A percentile compares a stretch with the other conserved stretches of the same genome.
Evolutionary conservation across 2,888 invertebrate genomes (phyloP).

Genomic region (Stegana nigrithorax): DNA sequence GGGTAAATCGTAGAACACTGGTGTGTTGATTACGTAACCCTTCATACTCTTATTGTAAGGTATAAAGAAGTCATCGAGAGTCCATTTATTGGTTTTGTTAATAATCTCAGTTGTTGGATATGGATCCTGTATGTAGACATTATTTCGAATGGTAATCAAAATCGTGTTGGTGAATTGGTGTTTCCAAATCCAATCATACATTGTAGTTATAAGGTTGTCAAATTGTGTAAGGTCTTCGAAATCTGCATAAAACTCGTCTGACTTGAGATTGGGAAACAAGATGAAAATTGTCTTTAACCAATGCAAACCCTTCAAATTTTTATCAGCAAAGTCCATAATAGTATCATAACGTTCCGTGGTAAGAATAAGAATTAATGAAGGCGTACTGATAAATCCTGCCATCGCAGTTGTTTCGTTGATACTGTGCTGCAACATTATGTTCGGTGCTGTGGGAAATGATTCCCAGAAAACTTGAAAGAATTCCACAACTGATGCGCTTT

Average conservation of each 20-base stretch:
- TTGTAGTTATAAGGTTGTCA: slow-evolving; percentile 21
- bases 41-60: slow-evolving; percentile 35
- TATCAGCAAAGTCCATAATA: slow-evolving; percentile 53
- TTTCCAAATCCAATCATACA: slow-evolving; percentile 50
- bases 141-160: slow-evolving; percentile 44
- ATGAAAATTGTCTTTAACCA: slow-evolving; percentile 55
- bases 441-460: slow-evolving; percentile 43
- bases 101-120: slow-evolving; percentile 45
- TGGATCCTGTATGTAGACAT: slow-evolving; percentile 45
- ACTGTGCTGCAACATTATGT: slow-evolving; percentile 34
- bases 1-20: slow-evolving; percentile 51
- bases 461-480: slow-evolving; percentile 46
- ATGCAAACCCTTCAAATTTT: slow-evolving; percentile 40
- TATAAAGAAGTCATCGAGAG: slow-evolving; percentile 39
- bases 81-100: slow-evolving; percentile 48
- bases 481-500: slow-evolving; percentile 21
- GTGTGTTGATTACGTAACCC: slow-evolving; percentile 49
- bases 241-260: slow-evolving; percentile 22
- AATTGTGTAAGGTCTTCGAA: slow-evolving; percentile 29
- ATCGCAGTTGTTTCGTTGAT: slow-evolving; percentile 30
- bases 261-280: slow-evolving; percentile 39
- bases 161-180: slow-evolving; percentile 52
- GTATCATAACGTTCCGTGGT: slow-evolving; percentile 50
- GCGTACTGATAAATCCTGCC: slow-evolving; percentile 45
- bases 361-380: slow-evolving; percentile 47